Base-by-base conservation (phyloP, 2,888 invertebrate genomes). In the Heliothis peltigera region DNA sequence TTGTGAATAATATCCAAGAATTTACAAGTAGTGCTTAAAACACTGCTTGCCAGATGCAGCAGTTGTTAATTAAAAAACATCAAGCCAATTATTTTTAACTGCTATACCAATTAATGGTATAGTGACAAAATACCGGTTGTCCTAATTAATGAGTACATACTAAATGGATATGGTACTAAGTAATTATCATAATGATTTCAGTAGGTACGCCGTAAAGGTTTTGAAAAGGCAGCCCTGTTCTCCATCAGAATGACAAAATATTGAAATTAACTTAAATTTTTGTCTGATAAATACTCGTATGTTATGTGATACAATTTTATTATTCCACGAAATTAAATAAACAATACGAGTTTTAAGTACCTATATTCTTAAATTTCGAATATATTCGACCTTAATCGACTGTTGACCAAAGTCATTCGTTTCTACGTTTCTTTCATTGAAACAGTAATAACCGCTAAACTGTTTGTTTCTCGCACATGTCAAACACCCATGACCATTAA, bases 401-500 rank as follows among this genome's bases (percentile, higher is more conserved):
- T 66, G n/a, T 55, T 55, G 39, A 46, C 10, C 39, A 18, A 43
- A 65, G 35, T 51, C 39, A 65, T 66, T 44, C 39, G 32, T 21
- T 12, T 25, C 48, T 49, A n/a, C 15, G 5, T 66, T 66, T 57
- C 21, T 49, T 49, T 47, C 49, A 68, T 51, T 71, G 44, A 49
- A 67, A 59, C 51, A 25, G 35, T 75, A 64, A 67, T 68, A 55
- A 39, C 32, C 42, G 61, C 7, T 52, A 21, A 63, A 68, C 67
- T 70, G 64, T 79, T 72, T 72, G 69, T 62, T 61, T 74, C 52
- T 53, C 56, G 19, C 44, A 55, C 54, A 71, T 52, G 49, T 63
- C 71, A 79, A 79, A 81, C 59, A 69, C 47, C 51, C 48, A 71
- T 67, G 73, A 75, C 77, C 81, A 84, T 84, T 85, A 85, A 35